Percentiles rank a stretch among this genome's conserved stretches.
Evolutionary conservation across 2,797 vertebrate species (phyloP).

Genomic region (Ceryle rudis): DNA sequence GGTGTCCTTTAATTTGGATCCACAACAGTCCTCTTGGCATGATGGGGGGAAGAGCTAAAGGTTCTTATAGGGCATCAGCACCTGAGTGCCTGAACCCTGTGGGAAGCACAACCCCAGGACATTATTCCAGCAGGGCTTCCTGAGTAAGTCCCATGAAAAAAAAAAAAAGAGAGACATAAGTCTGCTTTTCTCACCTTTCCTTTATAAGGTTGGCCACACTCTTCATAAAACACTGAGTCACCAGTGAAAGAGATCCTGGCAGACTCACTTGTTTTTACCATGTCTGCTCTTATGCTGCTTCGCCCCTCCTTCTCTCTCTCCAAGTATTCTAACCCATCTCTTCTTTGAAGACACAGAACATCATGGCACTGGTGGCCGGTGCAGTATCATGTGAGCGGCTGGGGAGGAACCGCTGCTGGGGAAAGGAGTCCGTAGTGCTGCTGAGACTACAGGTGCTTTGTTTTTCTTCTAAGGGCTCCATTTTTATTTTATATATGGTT

Average conservation of each 20-base stretch:
- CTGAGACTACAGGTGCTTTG: not conserved
- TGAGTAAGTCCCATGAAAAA: not conserved
- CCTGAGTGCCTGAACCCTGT: not conserved
- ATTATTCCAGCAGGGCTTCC: not conserved
- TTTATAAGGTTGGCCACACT: not conserved
- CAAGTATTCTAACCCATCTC: not conserved
- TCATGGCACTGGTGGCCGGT: not conserved
- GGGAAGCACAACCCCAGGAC: not conserved
- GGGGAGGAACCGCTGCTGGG: not conserved
- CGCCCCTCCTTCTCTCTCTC: not conserved
- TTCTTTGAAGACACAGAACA: not conserved
- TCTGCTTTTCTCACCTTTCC: not conserved
- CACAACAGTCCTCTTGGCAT: not conserved
- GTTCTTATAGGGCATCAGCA: fast-evolving
- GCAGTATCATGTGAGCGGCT: fast-evolving
- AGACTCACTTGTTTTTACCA: not conserved
- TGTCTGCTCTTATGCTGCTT: not conserved
- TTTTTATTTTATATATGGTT: not conserved
- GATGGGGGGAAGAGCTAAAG: not conserved
- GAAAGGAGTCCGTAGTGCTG: not conserved
- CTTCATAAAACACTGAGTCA: not conserved
- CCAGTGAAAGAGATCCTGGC: not conserved
- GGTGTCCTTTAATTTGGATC: not conserved
- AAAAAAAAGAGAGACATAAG: not conserved
- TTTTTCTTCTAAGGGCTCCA: not conserved